phyloP scores from a whole-genome alignment of 2,797 vertebrate species.

The Clarias pachynema region DNA sequence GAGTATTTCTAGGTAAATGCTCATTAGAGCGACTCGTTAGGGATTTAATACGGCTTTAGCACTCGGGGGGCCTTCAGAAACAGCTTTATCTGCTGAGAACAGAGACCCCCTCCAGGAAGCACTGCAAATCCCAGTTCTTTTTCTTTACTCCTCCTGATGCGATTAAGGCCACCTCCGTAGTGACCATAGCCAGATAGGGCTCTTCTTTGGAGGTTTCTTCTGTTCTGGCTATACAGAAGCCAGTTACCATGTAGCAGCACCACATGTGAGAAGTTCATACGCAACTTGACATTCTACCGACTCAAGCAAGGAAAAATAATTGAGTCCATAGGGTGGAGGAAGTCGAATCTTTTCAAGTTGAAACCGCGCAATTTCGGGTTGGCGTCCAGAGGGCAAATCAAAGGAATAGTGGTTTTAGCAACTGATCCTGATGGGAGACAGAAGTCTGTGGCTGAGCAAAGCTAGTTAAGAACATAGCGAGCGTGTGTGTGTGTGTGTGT shows the following conservation, averaged over 20 bases:
- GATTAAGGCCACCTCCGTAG: constrained; percentile 59
- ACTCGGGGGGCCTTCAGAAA: constrained; percentile 46
- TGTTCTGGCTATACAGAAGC: constrained; percentile 6
- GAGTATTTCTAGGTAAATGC: constrained; percentile 57
- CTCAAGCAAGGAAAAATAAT: constrained; percentile 34
- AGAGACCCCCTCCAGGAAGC: constrained; percentile 55
- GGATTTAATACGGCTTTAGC: constrained; percentile 49
- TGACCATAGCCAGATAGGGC: constrained; percentile 32
- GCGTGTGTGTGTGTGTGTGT: not conserved
- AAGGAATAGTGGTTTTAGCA: constrained; percentile 37
- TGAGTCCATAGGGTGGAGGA: constrained; percentile 42
- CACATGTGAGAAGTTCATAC: constrained; percentile 24
- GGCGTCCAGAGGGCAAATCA: constrained; percentile 32
- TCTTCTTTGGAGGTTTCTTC: constrained; percentile 10
- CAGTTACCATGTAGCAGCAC: not conserved
- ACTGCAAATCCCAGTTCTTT: constrained; percentile 52
- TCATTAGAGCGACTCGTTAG: constrained; percentile 52
- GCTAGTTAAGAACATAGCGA: not conserved
- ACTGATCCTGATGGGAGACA: constrained; percentile 47
- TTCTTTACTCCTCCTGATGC: constrained; percentile 52
- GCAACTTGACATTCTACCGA: constrained; percentile 28
- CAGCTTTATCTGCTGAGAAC: constrained; percentile 55
- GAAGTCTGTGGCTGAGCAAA: constrained; percentile 38
- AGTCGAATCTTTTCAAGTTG: constrained; percentile 32
- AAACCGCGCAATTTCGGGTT: constrained; percentile 36